Base-by-base conservation (phyloP, 2,888 invertebrate genomes). In the Hemaris fuciformis region DNA sequence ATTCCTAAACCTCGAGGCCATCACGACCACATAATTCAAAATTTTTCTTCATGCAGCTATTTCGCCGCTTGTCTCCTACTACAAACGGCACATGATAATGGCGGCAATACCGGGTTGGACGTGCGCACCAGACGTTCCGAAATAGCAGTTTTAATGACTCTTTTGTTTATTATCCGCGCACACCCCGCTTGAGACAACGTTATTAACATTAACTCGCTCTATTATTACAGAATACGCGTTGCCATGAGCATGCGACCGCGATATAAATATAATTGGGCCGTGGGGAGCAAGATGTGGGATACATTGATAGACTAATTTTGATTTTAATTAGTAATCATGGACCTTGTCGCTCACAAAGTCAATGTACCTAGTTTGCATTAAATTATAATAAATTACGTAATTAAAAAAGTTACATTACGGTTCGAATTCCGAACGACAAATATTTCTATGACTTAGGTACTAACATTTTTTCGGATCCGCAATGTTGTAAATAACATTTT, bases 141-240 rank as follows among this genome's bases (percentile, higher is more conserved):
- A 90, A 91, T 90, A 90, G 84, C 84, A 79, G 74, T 88, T 91
- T 89, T 90, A 89, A 91, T 86, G 87, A 85, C 76, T 83, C 82
- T 83, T 82, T 89, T 91, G 90, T 90, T 91, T 91, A 87, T 88
- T 81, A 85, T 83, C 83, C 77, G 77, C 75, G 53, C 80, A 79
- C 72, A 72, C 70, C 72, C 73, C 72, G 71, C 64, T 72, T 75
- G 74, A 71, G 77, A 80, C 74, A 74, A 68, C 67, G 77, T 74
- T 80, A 75, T 78, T 76, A 80, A 62, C 38, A 66, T 64, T 38
- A 38, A 38, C 38, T 38, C 38, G 38, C 63, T 45, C 59, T 65
- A 69, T 70, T 66, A 64, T 38, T 64, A 63, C 62, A 57, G 64
- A 62, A 64, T 71, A 69, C 38, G 41, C 34, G 53, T 25, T 10